These are phyloP conservation scores for Frieseomelitta varia DNA, from an alignment of 1,140 invertebrate species.

Conservation along the genomic window DNA sequence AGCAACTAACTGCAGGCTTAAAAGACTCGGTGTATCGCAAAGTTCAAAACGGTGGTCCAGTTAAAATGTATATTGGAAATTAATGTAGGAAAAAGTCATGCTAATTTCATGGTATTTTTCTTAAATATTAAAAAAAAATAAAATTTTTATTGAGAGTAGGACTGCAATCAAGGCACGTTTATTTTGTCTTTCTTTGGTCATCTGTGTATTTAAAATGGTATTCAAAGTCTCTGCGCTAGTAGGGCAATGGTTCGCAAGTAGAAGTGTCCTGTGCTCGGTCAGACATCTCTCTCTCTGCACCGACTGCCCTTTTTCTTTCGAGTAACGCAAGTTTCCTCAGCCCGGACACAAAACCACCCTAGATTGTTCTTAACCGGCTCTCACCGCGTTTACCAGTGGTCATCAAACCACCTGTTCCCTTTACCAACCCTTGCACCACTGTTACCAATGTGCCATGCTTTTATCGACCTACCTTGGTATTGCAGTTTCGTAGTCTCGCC, in stretches of 20 bases:
- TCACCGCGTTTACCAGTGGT: constrained; percentile 24
- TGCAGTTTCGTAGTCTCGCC: constrained; percentile 46
- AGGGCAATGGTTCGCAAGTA: constrained; percentile 36
- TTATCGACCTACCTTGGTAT: constrained; percentile 72
- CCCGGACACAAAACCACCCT: neutral
- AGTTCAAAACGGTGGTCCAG: neutral
- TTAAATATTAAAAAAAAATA: neutral
- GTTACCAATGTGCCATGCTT: constrained; percentile 50
- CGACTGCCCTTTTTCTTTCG: constrained; percentile 43
- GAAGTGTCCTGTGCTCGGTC: constrained; percentile 50
- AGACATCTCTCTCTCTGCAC: constrained; percentile 44
- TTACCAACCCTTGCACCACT: constrained; percentile 47
- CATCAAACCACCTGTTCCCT: constrained; percentile 37
- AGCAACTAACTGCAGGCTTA: neutral
- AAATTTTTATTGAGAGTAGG: neutral
- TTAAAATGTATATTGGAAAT: neutral
- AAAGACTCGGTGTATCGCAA: neutral
- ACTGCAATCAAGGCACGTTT: neutral
- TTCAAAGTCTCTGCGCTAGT: neutral
- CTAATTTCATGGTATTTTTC: neutral
- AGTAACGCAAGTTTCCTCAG: constrained; percentile 58
- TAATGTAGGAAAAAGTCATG: neutral
- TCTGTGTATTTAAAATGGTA: neutral
- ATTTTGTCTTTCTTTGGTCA: neutral
- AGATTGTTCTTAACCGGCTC: neutral